phyloP scores from a whole-genome alignment of 2,113 vertebrate genomes.

The Dipodomys ordii region DNA sequence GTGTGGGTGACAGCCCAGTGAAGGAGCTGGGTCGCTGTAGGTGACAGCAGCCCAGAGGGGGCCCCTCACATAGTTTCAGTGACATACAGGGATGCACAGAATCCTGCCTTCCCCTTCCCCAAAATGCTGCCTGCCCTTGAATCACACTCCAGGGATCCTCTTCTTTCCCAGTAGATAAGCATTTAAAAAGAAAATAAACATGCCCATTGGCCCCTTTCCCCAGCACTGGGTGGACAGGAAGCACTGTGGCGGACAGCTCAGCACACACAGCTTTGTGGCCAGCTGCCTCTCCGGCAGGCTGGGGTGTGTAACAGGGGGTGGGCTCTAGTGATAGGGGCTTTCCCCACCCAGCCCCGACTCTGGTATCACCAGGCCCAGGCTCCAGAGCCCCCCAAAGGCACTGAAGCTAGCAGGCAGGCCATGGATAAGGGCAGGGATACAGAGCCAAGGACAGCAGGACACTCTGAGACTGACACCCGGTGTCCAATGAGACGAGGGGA shows the following conservation, averaged over 20 bases:
- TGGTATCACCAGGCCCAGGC: neutral
- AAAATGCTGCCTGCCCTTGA: neutral
- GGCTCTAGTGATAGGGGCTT: rapidly evolving
- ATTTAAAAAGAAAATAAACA: no score
- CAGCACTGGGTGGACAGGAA: rapidly evolving
- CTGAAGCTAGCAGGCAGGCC: rapidly evolving
- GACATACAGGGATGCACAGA: neutral
- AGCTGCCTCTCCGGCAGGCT: neutral
- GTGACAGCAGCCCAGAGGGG: no score
- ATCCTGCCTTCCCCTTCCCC: neutral
- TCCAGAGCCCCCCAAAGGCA: neutral
- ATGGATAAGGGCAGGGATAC: rapidly evolving
- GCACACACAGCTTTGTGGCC: neutral
- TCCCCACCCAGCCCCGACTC: neutral
- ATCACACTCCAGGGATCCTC: no score
- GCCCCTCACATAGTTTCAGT: no score
- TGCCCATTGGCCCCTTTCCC: rapidly evolving
- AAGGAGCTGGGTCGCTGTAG: no score
- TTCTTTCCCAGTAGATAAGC: neutral
- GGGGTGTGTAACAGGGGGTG: no score
- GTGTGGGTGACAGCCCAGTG: rapidly evolving
- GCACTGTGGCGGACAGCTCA: no score
- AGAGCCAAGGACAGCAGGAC: neutral
- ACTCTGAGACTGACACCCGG: constrained; percentile 36
- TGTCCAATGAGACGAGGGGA: constrained; percentile 55